phyloP scores from a whole-genome alignment of 2,888 invertebrate genomes.

The Mongoloraphidia duomilia region DNA sequence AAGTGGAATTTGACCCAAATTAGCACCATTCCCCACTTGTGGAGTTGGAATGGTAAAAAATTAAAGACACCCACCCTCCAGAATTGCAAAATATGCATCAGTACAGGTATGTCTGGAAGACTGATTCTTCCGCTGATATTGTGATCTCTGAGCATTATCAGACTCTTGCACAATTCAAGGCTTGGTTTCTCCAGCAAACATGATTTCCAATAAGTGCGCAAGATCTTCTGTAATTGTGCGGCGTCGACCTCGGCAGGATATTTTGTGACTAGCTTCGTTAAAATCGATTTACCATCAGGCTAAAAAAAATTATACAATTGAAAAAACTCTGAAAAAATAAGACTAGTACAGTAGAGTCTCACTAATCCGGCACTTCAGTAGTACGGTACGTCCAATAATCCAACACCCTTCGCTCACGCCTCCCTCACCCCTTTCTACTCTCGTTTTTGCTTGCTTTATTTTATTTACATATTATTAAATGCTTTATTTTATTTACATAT shows the following conservation, averaged over 20 bases:
- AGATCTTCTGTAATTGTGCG: conserved; percentile 40
- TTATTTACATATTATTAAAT: too few species aligned
- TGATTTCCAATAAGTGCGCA: conserved; percentile 41
- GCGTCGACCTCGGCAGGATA: conserved; percentile 48
- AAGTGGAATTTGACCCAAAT: background rate
- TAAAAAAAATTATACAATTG: conserved; percentile 20
- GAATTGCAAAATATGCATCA: conserved; percentile 48
- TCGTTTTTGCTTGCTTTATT: too few species aligned
- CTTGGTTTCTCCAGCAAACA: conserved; percentile 44
- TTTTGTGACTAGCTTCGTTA: conserved; percentile 35
- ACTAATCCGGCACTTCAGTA: too few species aligned
- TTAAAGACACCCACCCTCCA: conserved; percentile 36
- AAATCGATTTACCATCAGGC: conserved; percentile 35
- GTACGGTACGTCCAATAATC: too few species aligned
- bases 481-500: too few species aligned
- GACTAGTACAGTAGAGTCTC: background rate
- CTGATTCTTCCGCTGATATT: conserved; percentile 47
- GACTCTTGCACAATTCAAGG: conserved; percentile 49
- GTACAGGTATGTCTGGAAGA: conserved; percentile 42
- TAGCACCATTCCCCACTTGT: too few species aligned
- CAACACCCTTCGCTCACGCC: too few species aligned
- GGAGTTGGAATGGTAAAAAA: too few species aligned
- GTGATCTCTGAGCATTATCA: conserved; percentile 52
- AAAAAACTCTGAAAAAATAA: background rate
- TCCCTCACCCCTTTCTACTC: too few species aligned